These are phyloP conservation scores for Drosophila atroscutellata DNA, from an alignment of 2,888 invertebrate species.

Conservation along the genomic window DNA sequence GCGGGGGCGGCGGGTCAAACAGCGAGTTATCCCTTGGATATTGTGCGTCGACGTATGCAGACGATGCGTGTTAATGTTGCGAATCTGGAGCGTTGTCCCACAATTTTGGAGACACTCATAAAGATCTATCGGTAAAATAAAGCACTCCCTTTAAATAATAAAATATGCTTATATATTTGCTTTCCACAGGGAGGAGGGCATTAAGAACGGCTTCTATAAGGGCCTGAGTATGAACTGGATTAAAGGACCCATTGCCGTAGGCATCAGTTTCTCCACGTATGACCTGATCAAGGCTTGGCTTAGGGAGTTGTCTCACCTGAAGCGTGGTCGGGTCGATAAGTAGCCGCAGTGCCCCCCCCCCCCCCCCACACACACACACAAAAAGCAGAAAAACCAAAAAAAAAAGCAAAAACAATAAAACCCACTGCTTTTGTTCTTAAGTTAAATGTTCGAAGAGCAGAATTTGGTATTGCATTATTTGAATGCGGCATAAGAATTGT, in stretches of 20 bases:
- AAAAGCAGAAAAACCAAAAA: constrained; percentile 38
- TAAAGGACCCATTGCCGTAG: constrained; percentile 95
- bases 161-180: neutral
- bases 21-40: constrained; percentile 97
- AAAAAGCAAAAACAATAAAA: constrained; percentile 30
- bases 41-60: constrained; percentile 90
- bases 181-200: constrained; percentile 92
- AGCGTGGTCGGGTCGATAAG: constrained; percentile 75
- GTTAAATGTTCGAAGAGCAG: constrained; percentile 22
- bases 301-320: constrained; percentile 85
- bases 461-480: constrained; percentile 32
- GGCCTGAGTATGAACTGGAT: constrained; percentile 99
- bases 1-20: constrained; percentile 98
- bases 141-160: neutral
- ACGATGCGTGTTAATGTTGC: constrained; percentile 86
- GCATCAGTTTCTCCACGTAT: constrained; percentile 98
- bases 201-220: constrained; percentile 96
- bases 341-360: constrained; percentile 33
- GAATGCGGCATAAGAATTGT: constrained; percentile 53
- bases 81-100: constrained; percentile 86
- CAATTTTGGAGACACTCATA: constrained; percentile 88
- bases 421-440: constrained; percentile 54
- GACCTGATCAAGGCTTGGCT: constrained; percentile 90
- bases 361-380: constrained; percentile 16
- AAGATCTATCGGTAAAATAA: constrained; percentile 89